These are phyloP conservation scores for Stramonita haemastoma DNA, from an alignment of 2,888 invertebrate genomes.

Conservation along the genomic window DNA sequence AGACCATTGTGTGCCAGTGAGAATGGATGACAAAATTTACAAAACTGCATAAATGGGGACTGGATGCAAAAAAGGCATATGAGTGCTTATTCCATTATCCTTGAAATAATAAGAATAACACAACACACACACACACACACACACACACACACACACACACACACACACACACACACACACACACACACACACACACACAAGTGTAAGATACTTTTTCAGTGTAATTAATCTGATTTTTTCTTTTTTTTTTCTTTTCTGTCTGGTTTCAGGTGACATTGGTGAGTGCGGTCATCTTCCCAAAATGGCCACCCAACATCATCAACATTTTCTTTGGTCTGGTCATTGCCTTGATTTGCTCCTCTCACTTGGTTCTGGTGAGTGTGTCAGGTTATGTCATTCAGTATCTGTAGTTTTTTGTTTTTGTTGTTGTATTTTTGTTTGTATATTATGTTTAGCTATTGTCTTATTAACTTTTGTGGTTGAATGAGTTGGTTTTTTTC, in stretches of 20 bases:
- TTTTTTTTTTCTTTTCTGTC: background rate
- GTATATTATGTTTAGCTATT: too few species aligned
- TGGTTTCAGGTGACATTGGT: slow-evolving; percentile 72
- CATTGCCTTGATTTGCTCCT: slow-evolving; percentile 74
- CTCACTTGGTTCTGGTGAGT: slow-evolving; percentile 77
- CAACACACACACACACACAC: too few species aligned
- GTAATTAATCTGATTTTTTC: too few species aligned
- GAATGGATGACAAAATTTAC: too few species aligned
- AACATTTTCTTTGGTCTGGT: slow-evolving; percentile 77
- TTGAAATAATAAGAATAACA: too few species aligned
- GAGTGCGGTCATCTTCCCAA: slow-evolving; percentile 72
- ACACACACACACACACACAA: background rate
- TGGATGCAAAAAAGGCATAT: too few species aligned
- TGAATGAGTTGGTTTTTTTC: background rate
- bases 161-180: too few species aligned
- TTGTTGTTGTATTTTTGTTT: background rate
- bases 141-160: too few species aligned
- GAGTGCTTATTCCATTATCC: too few species aligned
- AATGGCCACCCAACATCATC: slow-evolving; percentile 70
- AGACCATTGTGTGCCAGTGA: too few species aligned
- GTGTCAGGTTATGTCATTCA: slow-evolving; percentile 50
- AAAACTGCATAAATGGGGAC: too few species aligned
- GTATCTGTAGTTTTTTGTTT: background rate
- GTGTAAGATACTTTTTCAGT: background rate
- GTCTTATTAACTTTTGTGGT: background rate